Conservation (phyloP, 2,113 vertebrate species). For the Pterocles burchelli region DNA sequence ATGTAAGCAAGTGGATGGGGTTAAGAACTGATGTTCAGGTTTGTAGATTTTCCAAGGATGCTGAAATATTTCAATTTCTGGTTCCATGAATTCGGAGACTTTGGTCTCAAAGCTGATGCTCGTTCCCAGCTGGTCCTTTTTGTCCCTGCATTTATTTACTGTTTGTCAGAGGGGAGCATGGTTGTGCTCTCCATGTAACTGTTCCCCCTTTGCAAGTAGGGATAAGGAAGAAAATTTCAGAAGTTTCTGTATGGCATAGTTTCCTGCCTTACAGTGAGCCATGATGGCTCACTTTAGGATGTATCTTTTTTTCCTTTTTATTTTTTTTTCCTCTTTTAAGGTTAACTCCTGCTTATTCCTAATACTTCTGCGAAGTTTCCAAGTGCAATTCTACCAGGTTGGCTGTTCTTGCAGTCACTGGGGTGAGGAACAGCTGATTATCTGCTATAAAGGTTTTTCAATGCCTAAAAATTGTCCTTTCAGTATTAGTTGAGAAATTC, state of each 20-base stretch:
- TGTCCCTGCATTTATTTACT: background rate
- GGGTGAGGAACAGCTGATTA: background rate
- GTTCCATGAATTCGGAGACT: background rate
- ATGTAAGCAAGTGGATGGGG: background rate
- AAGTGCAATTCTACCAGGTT: background rate
- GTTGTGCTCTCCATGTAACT: fast-evolving
- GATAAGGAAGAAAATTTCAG: background rate
- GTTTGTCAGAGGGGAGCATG: background rate
- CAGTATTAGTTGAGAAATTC: background rate
- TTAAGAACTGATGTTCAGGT: background rate
- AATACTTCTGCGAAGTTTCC: background rate
- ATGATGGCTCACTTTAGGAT: background rate
- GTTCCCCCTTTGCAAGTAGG: background rate
- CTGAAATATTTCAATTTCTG: background rate
- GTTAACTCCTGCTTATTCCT: background rate
- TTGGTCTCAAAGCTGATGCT: background rate
- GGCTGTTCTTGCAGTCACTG: background rate
- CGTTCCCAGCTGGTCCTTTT: background rate
- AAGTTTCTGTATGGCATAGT: fast-evolving
- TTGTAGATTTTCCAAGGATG: background rate
- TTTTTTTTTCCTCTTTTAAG: background rate
- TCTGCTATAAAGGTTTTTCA: background rate
- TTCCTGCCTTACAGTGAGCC: background rate
- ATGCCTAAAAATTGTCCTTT: background rate
- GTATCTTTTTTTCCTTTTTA: background rate